Percentiles rank a stretch among this genome's conserved stretches.
Evolutionary conservation across 2,888 invertebrate genomes (phyloP).

Genomic region (Scaptodrosophila latifasciaeformis): DNA sequence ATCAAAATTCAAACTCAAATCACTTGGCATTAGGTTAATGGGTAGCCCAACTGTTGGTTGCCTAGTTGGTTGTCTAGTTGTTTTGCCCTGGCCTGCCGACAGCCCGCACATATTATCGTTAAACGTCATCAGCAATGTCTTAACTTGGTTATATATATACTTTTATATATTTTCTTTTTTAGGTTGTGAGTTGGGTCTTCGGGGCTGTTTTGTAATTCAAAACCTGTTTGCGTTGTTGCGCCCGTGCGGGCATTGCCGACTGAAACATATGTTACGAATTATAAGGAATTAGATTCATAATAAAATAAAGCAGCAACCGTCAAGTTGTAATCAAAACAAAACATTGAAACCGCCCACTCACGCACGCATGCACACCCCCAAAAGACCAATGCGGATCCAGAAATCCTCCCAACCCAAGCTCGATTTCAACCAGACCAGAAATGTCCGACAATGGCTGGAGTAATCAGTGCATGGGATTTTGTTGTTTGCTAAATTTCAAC

Average conservation of each 20-base stretch:
- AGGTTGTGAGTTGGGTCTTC: not conserved
- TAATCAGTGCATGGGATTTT: constrained; percentile 57
- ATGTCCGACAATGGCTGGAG: constrained; percentile 22
- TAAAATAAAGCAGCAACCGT: constrained; percentile 59
- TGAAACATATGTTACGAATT: constrained; percentile 66
- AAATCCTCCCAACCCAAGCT: constrained; percentile 3
- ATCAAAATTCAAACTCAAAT: constrained; percentile 45
- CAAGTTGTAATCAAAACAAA: constrained; percentile 66
- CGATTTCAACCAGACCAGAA: constrained; percentile 12
- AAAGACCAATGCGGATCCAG: not conserved
- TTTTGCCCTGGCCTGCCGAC: constrained; percentile 2
- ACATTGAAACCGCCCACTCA: constrained; percentile 38
- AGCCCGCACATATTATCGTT: constrained; percentile 47
- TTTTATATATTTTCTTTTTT: constrained; percentile 12
- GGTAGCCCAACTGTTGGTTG: constrained; percentile 46
- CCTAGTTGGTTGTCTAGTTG: not conserved
- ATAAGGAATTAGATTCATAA: constrained; percentile 68
- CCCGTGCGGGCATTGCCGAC: constrained; percentile 23
- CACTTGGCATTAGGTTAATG: constrained; percentile 59
- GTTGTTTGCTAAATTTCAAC: constrained; percentile 48
- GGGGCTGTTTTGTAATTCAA: constrained; percentile 63
- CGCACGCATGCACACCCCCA: constrained; percentile 39
- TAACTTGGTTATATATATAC: constrained; percentile 49
- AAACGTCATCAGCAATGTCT: constrained; percentile 65
- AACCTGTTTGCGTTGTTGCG: constrained; percentile 43